Evolutionary conservation across 1,140 invertebrate species (phyloP), one percentile per base, ranked within the genome.

Genomic region (Drosophila nebulosa): DNA sequence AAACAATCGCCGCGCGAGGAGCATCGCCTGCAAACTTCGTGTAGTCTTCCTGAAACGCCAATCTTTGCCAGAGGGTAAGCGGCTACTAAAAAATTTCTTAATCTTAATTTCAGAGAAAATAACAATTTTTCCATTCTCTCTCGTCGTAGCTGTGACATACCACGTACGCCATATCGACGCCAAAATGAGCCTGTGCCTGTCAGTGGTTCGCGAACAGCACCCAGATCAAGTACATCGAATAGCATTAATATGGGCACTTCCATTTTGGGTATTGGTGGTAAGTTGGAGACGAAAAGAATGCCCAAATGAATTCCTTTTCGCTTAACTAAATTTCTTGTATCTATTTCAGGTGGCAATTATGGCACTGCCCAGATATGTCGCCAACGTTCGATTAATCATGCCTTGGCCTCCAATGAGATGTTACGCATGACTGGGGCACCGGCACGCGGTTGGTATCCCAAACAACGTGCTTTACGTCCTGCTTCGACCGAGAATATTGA

Each of bases 401-500:
- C 94, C 4, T 93, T 95, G 74, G 94, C 94, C 24, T 95, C 95
- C 10, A 96, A 95, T 5, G 96, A 97, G 85, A 92, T 97, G 74
- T 92, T 97, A 58, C 93, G 96, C 69, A 91, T 96, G 64, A 94
- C 95, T 1, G 96, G 96, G 1, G 96, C 95, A 0, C 96, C 96
- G 1, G 95, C 95, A 24, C 93, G 96, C 42, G 96, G 96, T 64
- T 97, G 96, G 96, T 97, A 97, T 90, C 96, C 96, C 0, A 94
- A 94, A 66, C 95, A 96, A 74, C 91, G 95, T 56, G 92, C 94
- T 60, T 91, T 95, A 90, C 94, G 96, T 60, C 96, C 96, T 1
- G 95, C 95, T 0, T 96, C 96, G n/a, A 96, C 96, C 55, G 96
- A 96, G 90, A 96, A 96, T 88, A 93, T 97, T 56, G 96, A 97